Evolutionary conservation across 1,140 invertebrate species (phyloP), one percentile per base, ranked within the genome.

Genomic region (Pachyrhynchus sulphureomaculatus): DNA sequence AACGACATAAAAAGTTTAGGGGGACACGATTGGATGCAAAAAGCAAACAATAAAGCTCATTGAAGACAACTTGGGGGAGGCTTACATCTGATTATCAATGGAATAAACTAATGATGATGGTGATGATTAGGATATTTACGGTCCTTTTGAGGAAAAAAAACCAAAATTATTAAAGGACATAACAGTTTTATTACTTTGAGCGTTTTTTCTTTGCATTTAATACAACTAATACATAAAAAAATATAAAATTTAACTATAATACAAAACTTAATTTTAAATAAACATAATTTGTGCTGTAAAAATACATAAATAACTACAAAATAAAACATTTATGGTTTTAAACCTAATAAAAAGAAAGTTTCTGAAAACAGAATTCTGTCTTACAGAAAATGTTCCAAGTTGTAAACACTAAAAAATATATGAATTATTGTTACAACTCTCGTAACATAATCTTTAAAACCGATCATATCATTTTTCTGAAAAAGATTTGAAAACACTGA

Each of bases 221-320:
- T 52, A 39, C 33, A 52, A 52, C 29, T 42, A 21, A 53, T 42
- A 61, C 33, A 58, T 52, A 61, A 61, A 61, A 60, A 61, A 52
- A 61, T 61, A 61, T 52, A 61, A 61, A 52, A 52, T 61, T 61
- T 24, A 44, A 61, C 49, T 61, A 61, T 61, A 61, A 44, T 61
- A 61, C 58, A 61, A 61, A 61, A 57, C 44, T 39, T 59, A 49
- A 59, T 17, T 10, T 15, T 45, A 41, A 59, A 39, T 41, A 49
- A 59, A 47, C 44, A 45, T 48, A 59, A 56, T 59, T 59, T 59
- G 56, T 59, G 56, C 56, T 23, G 18, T 47, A 47, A 55, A 44
- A 17, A 37, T 29, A 49, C 26, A 59, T 29, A 59, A 49, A 59
- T 34, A 59, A 49, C 26, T 49, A 49, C 32, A 49, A 49, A 49